phyloP scores from a whole-genome alignment of 1,140 invertebrate genomes.

The Sitophilus oryzae region DNA sequence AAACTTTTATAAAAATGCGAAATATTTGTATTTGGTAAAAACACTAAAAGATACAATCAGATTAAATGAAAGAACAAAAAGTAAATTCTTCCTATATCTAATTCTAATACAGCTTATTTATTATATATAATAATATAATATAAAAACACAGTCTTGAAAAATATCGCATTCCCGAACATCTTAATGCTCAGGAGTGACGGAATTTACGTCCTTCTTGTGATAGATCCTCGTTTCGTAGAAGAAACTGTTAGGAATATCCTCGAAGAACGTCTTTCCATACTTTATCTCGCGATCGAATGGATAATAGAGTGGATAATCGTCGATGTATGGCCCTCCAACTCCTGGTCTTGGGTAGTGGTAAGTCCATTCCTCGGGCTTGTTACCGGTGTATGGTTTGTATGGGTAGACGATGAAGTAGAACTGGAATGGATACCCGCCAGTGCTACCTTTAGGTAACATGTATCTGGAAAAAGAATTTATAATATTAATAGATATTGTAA shows the following conservation, averaged over 20 bases:
- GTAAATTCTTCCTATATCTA: too few relatives aligned
- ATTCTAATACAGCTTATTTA: too few relatives aligned
- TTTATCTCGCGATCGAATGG: conserved; percentile 45
- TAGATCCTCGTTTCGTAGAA: conserved; percentile 46
- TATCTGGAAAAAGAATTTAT: conserved; percentile 23
- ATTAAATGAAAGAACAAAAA: too few relatives aligned
- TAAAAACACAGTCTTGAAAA: not conserved
- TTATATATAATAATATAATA: too few relatives aligned
- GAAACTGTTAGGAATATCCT: conserved; percentile 43
- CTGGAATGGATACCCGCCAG: conserved; percentile 57
- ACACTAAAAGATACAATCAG: too few relatives aligned
- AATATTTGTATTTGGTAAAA: too few relatives aligned
- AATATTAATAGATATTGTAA: not conserved
- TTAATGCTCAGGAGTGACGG: conserved; percentile 6
- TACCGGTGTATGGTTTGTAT: conserved; percentile 31
- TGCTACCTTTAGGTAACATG: conserved; percentile 61
- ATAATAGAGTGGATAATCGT: conserved; percentile 40
- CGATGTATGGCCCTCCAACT: conserved; percentile 38
- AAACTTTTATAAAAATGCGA: too few relatives aligned
- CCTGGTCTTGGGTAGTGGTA: conserved; percentile 42
- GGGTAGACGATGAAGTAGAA: conserved; percentile 60
- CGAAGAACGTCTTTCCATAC: conserved; percentile 41
- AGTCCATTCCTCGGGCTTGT: conserved; percentile 19
- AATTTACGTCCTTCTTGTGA: conserved; percentile 46
- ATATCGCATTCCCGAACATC: not conserved